Conservation (phyloP, 2,888 invertebrate genomes). For the Tenodera sinensis region DNA sequence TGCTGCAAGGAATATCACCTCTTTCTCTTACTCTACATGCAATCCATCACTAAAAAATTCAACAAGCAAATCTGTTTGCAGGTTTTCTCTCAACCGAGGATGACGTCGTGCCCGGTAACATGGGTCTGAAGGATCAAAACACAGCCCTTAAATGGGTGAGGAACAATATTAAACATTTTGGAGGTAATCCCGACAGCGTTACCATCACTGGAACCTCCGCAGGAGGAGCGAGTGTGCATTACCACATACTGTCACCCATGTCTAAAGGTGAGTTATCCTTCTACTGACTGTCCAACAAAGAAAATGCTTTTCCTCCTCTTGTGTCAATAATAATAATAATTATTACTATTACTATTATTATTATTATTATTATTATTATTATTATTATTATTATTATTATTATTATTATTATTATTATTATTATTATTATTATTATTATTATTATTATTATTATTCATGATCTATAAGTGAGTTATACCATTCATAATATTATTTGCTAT, state of each 20-base stretch:
- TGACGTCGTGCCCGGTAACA: constrained; percentile 63
- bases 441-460: background rate
- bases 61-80: constrained; percentile 36
- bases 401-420: background rate
- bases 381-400: background rate
- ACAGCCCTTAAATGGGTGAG: constrained; percentile 68
- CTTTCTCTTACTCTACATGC: too few species aligned
- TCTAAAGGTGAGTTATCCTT: constrained; percentile 51
- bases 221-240: constrained; percentile 71
- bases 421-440: too few species aligned
- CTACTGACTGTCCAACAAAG: background rate
- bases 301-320: background rate
- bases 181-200: constrained; percentile 66
- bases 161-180: constrained; percentile 64
- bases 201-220: constrained; percentile 69
- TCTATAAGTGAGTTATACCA: too few species aligned
- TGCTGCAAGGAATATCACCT: too few species aligned
- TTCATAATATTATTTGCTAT: too few species aligned
- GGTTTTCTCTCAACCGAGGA: constrained; percentile 76
- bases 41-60: background rate
- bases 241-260: constrained; percentile 63
- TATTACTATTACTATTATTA: background rate
- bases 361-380: too few species aligned
- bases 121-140: constrained; percentile 70
- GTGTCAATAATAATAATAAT: background rate